Evolutionary conservation across 1,140 invertebrate genomes (phyloP), one percentile per base, ranked within the genome.

Genomic region (Anthonomus grandis): DNA sequence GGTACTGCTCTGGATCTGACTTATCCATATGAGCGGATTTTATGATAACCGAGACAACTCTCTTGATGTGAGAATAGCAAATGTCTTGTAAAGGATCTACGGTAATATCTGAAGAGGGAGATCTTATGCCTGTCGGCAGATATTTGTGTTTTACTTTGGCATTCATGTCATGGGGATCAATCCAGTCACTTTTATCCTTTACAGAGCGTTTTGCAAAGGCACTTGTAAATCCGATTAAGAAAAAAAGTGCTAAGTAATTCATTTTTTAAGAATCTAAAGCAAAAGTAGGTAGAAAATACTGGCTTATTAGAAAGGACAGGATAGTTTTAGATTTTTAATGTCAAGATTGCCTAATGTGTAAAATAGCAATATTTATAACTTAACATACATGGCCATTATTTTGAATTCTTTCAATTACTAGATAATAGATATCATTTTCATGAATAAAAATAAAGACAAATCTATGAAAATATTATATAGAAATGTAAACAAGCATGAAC

Each of bases 91-190:
- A 18, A 18, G 15, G 4, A 37, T 42, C 47, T 58, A 37, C 31
- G 13, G 10, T 2, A 34, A 12, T 34, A 12, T 1, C 31, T 12
- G 13, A 34, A n/a, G 39, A 42, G 17, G 13, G 12, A 21, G 10
- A 10, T 17, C 10, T n/a, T 25, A 31, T 1, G 4, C 15, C 4
- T 21, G 42, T 22, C 53, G 47, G 3, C 13, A 17, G 23, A 34
- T 47, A 63, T 25, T 50, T 49, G 12, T 18, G 27, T 55, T 63
- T 59, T 5, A 25, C 57, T 51, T 57, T 53, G 13, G 41, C 57
- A 23, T 56, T 56, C 61, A 63, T 63, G 6, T 59, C 55, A 39
- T 63, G 52, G 15, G 61, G 61, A 53, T 63, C 61, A 10, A 54
- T 34, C 51, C 56, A 62, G n/a, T n/a, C n/a, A n/a, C n/a, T n/a